Base-by-base conservation (phyloP, 2,113 vertebrate species). In the Arvicanthis niloticus region DNA sequence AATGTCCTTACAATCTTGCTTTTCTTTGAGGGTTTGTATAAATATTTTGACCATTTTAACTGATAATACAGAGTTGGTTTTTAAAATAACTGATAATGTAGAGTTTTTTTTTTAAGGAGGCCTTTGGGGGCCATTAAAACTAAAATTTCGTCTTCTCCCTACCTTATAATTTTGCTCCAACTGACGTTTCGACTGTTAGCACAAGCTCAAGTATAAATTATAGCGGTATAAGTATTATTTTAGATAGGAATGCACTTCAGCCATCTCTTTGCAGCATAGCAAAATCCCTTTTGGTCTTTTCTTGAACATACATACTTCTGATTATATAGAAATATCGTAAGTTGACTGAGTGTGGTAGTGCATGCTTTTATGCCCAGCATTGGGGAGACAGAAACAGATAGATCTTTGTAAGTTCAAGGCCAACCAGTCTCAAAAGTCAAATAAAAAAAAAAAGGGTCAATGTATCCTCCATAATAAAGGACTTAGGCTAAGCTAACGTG, bases 1-100 rank as follows among this genome's bases (percentile, higher is more conserved):
- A 67, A 73, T 93, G 93, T 87, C 26, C 72, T 95, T 80, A 89
- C 7, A 48, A 29, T 62, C 56, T 12, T 51, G 86, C 93, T 65
- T 72, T 5, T 19, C 68, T 91, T 94, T 95, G 13, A 51, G 58
- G 77, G 21, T 48, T 88, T 81, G 31, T 72, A 40, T 93, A 94
- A 86, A 80, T 92, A 93, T 81, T 96, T 97, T 78, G 73, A 56
- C 11, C 42, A 88, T 82, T 93, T 89, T 90, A 81, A 45, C 78
- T 60, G 89, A 81, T 29, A 80, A 31, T 88, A 72, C 37, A 34
- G 68, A 70, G 24, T 29, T 70, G 34, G 13, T 70, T 45, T 68
- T 70, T 76, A 7, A 24, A 81, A 26, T 81, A 68, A 76, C 56
- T 88, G 53, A 76, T 65, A 95, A 82, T 73, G 8, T 21, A 75